These are phyloP conservation scores for Danio choprae DNA, from an alignment of 2,797 vertebrate species.

Conservation along the genomic window DNA sequence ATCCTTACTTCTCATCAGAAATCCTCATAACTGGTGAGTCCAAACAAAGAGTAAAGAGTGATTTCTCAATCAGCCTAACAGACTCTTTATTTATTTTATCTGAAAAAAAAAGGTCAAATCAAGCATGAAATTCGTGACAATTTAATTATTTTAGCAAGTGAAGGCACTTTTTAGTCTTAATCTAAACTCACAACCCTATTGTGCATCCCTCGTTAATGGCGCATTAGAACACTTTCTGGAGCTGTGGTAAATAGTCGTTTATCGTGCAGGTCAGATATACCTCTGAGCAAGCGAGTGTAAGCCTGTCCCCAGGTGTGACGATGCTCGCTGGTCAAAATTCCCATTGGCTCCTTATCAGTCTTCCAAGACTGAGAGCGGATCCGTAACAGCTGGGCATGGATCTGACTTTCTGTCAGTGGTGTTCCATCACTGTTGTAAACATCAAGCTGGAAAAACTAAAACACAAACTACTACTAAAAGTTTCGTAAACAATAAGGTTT, in stretches of 20 bases:
- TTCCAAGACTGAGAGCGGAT: constrained; percentile 86
- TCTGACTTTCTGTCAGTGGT: constrained; percentile 84
- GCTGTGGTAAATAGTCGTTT: neutral
- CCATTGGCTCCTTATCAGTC: constrained; percentile 87
- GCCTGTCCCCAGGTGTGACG: constrained; percentile 85
- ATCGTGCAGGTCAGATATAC: constrained; percentile 52
- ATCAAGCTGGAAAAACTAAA: constrained; percentile 85
- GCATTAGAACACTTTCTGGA: neutral
- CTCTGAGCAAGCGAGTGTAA: constrained; percentile 79
- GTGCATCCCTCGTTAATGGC: neutral
- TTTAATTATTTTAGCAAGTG: too few species aligned
- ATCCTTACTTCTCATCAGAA: constrained; percentile 81
- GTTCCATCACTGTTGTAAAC: constrained; percentile 88
- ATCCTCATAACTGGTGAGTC: constrained; percentile 86
- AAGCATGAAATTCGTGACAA: neutral
- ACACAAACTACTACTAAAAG: neutral
- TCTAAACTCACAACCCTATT: neutral
- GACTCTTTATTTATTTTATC: constrained; percentile 87
- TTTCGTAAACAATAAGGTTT: neutral
- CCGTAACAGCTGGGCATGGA: constrained; percentile 81
- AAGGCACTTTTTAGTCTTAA: too few species aligned
- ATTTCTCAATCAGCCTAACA: constrained; percentile 80
- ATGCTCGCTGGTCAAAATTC: constrained; percentile 87
- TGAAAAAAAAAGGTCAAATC: constrained; percentile 48
- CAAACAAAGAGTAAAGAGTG: constrained; percentile 83